A percentile compares a stretch with the other conserved stretches of the same genome.
Conservation (phyloP, 2,797 vertebrate species). For the Neosilurus hyrtlii region DNA sequence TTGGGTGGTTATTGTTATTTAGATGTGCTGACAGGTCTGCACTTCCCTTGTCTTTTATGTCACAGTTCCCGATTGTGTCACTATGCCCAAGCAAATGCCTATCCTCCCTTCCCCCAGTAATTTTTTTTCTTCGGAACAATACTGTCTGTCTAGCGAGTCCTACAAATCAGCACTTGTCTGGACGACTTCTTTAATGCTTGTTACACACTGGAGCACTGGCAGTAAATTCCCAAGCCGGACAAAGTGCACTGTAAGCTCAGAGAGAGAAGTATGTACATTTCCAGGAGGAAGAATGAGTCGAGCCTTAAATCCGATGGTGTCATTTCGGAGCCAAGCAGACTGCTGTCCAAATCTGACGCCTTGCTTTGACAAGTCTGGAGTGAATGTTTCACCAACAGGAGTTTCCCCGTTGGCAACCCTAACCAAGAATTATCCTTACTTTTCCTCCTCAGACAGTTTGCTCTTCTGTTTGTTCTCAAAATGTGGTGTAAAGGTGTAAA, state of each 20-base stretch:
- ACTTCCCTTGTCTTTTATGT: slow-evolving; percentile 47
- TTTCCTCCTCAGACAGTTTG: slow-evolving; percentile 1
- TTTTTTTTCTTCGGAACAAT: slow-evolving; percentile 30
- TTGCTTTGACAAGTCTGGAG: slow-evolving; percentile 38
- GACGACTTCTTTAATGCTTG: slow-evolving; percentile 36
- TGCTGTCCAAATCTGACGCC: slow-evolving; percentile 32
- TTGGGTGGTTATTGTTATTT: slow-evolving; percentile 57
- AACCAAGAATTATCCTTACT: slow-evolving; percentile 15
- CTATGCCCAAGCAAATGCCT: slow-evolving; percentile 46
- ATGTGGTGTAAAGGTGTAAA: not conserved
- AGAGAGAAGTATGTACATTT: slow-evolving; percentile 30
- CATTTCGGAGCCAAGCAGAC: slow-evolving; percentile 33
- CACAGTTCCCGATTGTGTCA: slow-evolving; percentile 46
- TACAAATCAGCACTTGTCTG: slow-evolving; percentile 46
- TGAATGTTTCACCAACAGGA: slow-evolving; percentile 41
- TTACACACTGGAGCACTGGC: slow-evolving; percentile 26
- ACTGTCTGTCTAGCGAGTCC: slow-evolving; percentile 18
- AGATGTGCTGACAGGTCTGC: slow-evolving; percentile 55
- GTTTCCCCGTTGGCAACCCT: slow-evolving; percentile 17
- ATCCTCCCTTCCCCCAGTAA: slow-evolving; percentile 12
- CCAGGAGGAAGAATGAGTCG: slow-evolving; percentile 16
- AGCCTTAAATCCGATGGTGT: slow-evolving; percentile 27
- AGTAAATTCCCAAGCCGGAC: slow-evolving; percentile 39
- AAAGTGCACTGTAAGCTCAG: slow-evolving; percentile 30
- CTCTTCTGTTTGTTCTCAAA: not conserved